Base-by-base conservation (phyloP, 2,888 invertebrate species). In the Zygaena filipendulae region DNA sequence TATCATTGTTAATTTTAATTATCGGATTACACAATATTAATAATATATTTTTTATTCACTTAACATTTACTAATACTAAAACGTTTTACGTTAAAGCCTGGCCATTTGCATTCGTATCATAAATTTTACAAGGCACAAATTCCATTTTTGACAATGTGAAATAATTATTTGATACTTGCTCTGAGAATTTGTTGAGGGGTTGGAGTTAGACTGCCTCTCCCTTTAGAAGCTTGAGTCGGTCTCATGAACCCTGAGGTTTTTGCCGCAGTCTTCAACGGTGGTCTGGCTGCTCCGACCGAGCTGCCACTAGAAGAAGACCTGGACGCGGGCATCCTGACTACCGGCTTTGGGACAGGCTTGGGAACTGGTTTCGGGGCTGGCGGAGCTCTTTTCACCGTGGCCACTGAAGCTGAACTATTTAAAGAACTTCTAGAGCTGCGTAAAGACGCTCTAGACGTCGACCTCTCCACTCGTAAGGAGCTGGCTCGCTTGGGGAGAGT, bases 381-480 rank as follows among this genome's bases (percentile, higher is more conserved):
- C n/a, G 87, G 84, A 32, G 87, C 82, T 35, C 87, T 86, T 39
- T 88, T 84, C 1, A 92, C 92, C 0, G 92, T 92, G 29, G 87
- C 89, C 0, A 89, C 86, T 2, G 90, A 87, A 38, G 91, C 87
- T 2, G 90, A 86, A 56, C 92, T 92, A 52, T 92, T 92, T 28
- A 93, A 69, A 0, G 92, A 93, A 49, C 91, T 92, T 13, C 91
- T 81, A 0, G 93, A 93, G 50, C 92, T 92, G 12, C 91, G 83
- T 9, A 93, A 69, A 29, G 92, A 92, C 21, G 90, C 88, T 20
- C 91, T 77, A 0, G 92, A 92, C 9, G 87, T 85, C 3, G 90
- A 91, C 20, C 91, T 81, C 49, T 91, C 90, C 0, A 91, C 90
- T 40, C 85, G 82, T 34, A 83, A 71, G 2, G 75, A 72, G 47